Conservation (phyloP, 2,113 vertebrate genomes). For the Phrynosoma blainvillii region DNA sequence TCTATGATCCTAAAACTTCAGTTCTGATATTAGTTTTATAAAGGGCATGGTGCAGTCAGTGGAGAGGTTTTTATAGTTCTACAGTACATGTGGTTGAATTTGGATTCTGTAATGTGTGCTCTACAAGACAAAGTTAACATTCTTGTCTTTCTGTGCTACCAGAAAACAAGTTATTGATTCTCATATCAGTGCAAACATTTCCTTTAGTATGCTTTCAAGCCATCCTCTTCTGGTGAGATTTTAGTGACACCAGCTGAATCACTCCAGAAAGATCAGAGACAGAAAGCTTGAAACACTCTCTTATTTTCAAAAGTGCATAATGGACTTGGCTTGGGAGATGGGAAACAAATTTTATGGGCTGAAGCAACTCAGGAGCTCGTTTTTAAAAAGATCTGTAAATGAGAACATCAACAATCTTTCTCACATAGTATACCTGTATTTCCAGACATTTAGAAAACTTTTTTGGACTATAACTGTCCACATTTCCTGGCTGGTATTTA, state of each 20-base stretch:
- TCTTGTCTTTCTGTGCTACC: neutral
- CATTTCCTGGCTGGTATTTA: neutral
- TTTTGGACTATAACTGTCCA: neutral
- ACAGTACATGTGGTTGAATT: conserved; percentile 8
- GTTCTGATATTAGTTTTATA: conserved; percentile 52
- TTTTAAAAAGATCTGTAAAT: neutral
- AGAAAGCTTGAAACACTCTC: neutral
- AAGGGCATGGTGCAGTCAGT: conserved; percentile 47
- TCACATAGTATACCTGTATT: neutral
- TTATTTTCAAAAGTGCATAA: neutral
- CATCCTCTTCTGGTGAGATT: conserved; percentile 9
- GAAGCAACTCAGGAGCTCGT: neutral
- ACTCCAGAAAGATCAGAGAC: neutral
- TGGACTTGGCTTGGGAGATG: neutral
- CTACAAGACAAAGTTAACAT: neutral
- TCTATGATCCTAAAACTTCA: conserved; percentile 1
- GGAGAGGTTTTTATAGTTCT: conserved; percentile 33
- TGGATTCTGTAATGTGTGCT: neutral
- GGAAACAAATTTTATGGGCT: neutral
- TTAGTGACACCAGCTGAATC: neutral
- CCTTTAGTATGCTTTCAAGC: neutral
- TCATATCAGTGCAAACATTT: neutral
- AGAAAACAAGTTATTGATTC: neutral
- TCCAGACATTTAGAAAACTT: neutral
- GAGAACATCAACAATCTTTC: neutral